Conservation (phyloP, 1,140 invertebrate genomes). For the Bombus vancouverensis region DNA sequence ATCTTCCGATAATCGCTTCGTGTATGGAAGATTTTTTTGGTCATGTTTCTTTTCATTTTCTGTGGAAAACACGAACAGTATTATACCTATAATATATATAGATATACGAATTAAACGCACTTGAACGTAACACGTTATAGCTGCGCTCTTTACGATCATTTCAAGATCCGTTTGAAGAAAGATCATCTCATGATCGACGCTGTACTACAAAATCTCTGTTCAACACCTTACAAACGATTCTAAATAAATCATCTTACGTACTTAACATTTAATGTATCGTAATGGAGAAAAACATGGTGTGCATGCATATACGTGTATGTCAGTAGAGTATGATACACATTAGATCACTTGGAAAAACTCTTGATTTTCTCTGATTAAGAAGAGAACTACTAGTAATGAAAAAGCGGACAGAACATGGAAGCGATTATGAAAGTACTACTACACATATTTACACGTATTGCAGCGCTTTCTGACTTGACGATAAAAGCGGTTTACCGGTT, state of each 20-base stretch:
- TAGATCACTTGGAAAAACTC: conserved; percentile 38
- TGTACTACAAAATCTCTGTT: background rate
- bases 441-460: conserved; percentile 62
- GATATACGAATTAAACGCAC: conserved; percentile 24
- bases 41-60: conserved; percentile 9
- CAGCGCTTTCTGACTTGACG: conserved; percentile 38
- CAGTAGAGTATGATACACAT: conserved; percentile 59
- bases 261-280: conserved; percentile 34
- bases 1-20: conserved; percentile 22
- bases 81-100: conserved; percentile 2
- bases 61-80: conserved; percentile 30
- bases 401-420: conserved; percentile 60
- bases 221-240: conserved; percentile 31
- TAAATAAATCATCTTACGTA: conserved; percentile 50
- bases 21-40: conserved; percentile 27
- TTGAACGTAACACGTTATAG: conserved; percentile 4
- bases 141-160: background rate
- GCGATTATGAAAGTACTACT: conserved; percentile 55
- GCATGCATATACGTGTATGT: conserved; percentile 40
- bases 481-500: conserved; percentile 48
- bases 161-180: background rate
- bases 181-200: background rate
- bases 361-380: conserved; percentile 3
- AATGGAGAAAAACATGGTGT: conserved; percentile 26
- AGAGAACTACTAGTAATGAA: conserved; percentile 48